Evolutionary conservation across 2,113 vertebrate genomes (phyloP).

Genomic region (Nycticryphes semicollaris): DNA sequence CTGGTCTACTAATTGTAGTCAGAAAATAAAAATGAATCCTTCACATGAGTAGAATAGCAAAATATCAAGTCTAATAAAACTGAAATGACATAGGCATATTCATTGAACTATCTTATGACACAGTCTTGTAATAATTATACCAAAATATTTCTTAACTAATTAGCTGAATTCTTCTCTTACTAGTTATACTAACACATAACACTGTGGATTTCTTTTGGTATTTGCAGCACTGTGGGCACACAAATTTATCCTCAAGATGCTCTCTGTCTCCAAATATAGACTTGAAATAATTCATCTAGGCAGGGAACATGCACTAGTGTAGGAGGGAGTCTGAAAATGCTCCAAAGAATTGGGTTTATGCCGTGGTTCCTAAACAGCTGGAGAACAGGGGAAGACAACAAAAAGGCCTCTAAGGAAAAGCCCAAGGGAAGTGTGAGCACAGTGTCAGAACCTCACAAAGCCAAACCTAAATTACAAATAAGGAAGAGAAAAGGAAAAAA

Average conservation of each 20-base stretch:
- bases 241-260: slow-evolving; percentile 3
- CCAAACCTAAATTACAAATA: not conserved
- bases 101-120: not conserved
- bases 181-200: not conserved
- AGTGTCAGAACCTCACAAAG: not conserved
- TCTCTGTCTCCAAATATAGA: slow-evolving; percentile 3
- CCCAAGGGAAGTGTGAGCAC: not conserved
- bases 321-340: not conserved
- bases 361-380: not conserved
- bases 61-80: not conserved
- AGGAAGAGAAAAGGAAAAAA: not conserved
- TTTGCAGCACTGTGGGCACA: not conserved
- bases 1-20: not conserved
- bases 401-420: not conserved
- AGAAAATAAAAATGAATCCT: not conserved
- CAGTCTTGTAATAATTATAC: not conserved
- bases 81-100: not conserved
- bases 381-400: not conserved
- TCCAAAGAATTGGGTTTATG: not conserved
- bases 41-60: not conserved
- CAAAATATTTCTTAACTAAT: not conserved
- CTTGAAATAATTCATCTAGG: not conserved
- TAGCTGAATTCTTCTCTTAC: not conserved
- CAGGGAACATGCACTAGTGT: not conserved
- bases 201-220: not conserved